A percentile compares a stretch with the other conserved stretches of the same genome.
These are phyloP conservation scores for Pangasianodon hypophthalmus DNA, from an alignment of 2,113 vertebrate species.

Conservation along the genomic window DNA sequence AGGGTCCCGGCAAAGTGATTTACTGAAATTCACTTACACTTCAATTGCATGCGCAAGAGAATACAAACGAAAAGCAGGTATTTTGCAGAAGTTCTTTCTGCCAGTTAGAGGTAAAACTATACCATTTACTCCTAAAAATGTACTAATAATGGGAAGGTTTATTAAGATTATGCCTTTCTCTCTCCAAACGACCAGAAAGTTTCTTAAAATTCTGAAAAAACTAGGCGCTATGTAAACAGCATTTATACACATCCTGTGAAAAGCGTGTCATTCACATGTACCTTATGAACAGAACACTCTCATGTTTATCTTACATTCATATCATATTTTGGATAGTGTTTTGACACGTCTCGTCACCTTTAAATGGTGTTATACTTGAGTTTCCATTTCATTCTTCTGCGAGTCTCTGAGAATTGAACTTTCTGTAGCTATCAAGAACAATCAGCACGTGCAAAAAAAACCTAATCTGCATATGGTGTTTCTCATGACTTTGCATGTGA, in stretches of 20 bases:
- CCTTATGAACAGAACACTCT: background rate
- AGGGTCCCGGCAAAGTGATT: background rate
- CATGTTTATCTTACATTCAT: background rate
- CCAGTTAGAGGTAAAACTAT: background rate
- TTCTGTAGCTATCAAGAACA: background rate
- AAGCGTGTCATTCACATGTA: background rate
- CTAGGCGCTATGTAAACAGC: background rate
- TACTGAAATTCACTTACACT: background rate
- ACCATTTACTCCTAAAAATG: background rate
- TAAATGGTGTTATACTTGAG: background rate
- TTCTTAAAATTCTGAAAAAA: background rate
- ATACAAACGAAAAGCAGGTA: background rate
- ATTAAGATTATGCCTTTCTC: background rate
- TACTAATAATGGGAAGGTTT: background rate
- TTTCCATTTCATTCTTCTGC: background rate
- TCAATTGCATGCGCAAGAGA: background rate
- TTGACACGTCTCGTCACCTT: background rate
- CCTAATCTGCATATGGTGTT: background rate
- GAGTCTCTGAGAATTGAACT: background rate
- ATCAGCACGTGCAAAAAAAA: background rate
- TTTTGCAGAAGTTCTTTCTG: background rate
- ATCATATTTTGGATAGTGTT: background rate
- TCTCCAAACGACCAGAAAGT: background rate
- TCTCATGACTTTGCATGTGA: background rate
- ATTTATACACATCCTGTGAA: background rate